Conservation (phyloP, 2,888 invertebrate species). For the Boloria selene region DNA sequence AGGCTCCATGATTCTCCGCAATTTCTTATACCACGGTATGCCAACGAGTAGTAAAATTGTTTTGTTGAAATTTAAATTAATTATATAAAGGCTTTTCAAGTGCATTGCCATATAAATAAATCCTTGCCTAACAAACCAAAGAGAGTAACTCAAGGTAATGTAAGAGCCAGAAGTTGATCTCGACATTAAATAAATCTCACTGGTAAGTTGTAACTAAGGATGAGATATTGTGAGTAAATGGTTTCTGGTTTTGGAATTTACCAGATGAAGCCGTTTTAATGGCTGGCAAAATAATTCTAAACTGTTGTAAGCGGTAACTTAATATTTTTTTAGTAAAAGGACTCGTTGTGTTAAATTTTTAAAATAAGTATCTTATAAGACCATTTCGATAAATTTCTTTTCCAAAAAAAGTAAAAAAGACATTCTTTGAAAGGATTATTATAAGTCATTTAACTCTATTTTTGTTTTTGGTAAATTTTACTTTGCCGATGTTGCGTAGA, state of each 20-base stretch:
- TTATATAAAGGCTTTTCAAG: constrained; percentile 9
- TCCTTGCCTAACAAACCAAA: constrained; percentile 18
- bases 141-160: constrained; percentile 25
- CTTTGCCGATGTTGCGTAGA: too few relatives aligned
- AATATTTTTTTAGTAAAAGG: too few relatives aligned
- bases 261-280: neutral
- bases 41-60: neutral
- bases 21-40: too few relatives aligned
- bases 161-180: constrained; percentile 35
- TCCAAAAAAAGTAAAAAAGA: too few relatives aligned
- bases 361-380: too few relatives aligned
- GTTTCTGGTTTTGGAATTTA: constrained; percentile 17
- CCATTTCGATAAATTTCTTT: too few relatives aligned
- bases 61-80: too few relatives aligned
- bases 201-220: constrained; percentile 39
- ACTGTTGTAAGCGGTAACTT: neutral
- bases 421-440: too few relatives aligned
- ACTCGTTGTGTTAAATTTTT: too few relatives aligned
- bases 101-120: constrained; percentile 22
- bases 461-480: too few relatives aligned
- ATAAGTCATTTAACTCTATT: too few relatives aligned
- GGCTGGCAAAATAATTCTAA: neutral
- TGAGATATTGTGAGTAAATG: constrained; percentile 18
- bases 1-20: too few relatives aligned
- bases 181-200: constrained; percentile 38